Evolutionary conservation across 2,797 vertebrate genomes (phyloP).

Genomic region (Enteromius mattozi): DNA sequence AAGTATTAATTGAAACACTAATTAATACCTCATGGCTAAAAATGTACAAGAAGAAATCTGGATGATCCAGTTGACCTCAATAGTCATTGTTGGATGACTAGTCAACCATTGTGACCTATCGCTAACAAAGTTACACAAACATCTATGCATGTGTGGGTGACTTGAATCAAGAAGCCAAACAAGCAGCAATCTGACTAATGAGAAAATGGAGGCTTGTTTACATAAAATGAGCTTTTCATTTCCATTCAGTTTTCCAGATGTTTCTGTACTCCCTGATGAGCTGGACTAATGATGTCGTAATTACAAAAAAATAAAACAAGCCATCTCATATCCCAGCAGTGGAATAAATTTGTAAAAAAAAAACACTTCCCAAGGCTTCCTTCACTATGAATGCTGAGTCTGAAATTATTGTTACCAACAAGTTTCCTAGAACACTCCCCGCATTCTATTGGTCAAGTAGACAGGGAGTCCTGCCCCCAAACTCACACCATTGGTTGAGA

Average conservation of each 20-base stretch:
- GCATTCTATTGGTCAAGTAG: background rate
- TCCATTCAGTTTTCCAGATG: slow-evolving; percentile 34
- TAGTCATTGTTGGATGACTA: slow-evolving; percentile 1
- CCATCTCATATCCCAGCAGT: background rate
- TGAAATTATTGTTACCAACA: background rate
- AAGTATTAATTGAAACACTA: background rate
- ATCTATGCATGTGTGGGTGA: background rate
- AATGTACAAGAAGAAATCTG: background rate
- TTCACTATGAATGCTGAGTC: background rate
- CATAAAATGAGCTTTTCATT: background rate
- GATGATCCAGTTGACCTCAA: background rate
- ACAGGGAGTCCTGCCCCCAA: background rate
- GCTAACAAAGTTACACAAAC: slow-evolving; percentile 10
- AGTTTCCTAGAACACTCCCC: background rate
- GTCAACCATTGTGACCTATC: background rate
- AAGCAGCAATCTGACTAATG: slow-evolving; percentile 15
- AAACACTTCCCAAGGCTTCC: background rate
- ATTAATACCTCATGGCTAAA: background rate
- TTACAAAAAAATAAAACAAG: slow-evolving; percentile 6
- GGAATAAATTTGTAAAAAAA: slow-evolving; percentile 28
- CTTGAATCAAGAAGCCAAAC: slow-evolving; percentile 18
- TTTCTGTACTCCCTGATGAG: slow-evolving; percentile 5
- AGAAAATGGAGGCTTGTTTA: slow-evolving; percentile 26
- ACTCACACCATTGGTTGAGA: background rate
- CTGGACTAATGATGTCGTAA: background rate